Conservation (phyloP, 2,888 invertebrate genomes). For the Pandemis corylana region DNA sequence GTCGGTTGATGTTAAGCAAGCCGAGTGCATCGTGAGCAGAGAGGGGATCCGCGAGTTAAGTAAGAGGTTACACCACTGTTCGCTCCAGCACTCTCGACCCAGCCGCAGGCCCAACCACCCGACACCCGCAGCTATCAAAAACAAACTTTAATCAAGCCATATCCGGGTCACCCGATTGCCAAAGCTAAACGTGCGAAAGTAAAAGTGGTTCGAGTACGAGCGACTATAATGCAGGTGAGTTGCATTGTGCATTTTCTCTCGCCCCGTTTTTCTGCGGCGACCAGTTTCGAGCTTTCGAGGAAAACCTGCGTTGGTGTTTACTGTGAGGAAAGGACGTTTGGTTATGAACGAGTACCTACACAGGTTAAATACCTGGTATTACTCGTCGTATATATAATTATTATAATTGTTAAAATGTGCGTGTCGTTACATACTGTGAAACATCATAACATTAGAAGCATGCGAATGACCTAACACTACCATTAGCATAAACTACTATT, state of each 20-base stretch:
- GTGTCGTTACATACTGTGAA: not conserved
- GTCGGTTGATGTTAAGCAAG: constrained; percentile 15
- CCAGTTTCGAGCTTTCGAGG: constrained; percentile 51
- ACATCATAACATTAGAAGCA: not conserved
- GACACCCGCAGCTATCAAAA: constrained; percentile 50
- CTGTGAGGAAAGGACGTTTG: not conserved
- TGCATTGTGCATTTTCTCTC: constrained; percentile 58
- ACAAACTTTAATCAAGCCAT: constrained; percentile 51
- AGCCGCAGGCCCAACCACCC: constrained; percentile 65
- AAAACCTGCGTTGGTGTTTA: constrained; percentile 48
- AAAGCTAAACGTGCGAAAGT: constrained; percentile 60
- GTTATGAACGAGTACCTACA: not conserved
- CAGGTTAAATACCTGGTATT: not conserved
- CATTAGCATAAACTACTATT: not conserved
- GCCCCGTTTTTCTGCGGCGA: constrained; percentile 51
- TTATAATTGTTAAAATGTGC: not conserved
- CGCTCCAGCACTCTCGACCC: constrained; percentile 70
- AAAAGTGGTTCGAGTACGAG: constrained; percentile 64
- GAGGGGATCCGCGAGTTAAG: constrained; percentile 67
- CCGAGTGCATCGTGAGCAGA: constrained; percentile 56
- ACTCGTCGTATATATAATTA: not conserved
- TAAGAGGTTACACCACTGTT: constrained; percentile 79
- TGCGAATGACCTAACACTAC: not conserved
- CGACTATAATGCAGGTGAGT: constrained; percentile 73
- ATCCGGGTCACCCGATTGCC: constrained; percentile 64